Percentiles rank a stretch among this genome's conserved stretches.
These are phyloP conservation scores for Aulostomus chinensis DNA, from an alignment of 2,797 vertebrate genomes.

Conservation along the genomic window DNA sequence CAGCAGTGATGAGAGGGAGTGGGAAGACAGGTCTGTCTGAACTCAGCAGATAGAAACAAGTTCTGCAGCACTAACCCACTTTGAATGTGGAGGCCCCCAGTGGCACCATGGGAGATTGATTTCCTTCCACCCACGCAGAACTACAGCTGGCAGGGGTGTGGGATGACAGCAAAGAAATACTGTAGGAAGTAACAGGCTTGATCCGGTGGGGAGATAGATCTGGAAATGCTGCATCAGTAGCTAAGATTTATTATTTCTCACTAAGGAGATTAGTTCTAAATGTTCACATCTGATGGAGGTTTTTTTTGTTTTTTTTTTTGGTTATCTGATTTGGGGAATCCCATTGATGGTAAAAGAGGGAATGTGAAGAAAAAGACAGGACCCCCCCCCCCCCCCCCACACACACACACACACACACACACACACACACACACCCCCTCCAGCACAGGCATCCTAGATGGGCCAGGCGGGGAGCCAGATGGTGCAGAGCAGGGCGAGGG, in stretches of 20 bases:
- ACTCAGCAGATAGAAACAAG: constrained; percentile 38
- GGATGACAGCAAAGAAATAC: constrained; percentile 35
- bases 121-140: constrained; percentile 49
- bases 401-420: no score
- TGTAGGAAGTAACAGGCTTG: constrained; percentile 2
- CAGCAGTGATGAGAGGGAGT: constrained; percentile 13
- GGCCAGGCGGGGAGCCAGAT: constrained; percentile 79
- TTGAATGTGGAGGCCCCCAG: constrained; percentile 40
- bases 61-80: constrained; percentile 37
- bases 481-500: constrained; percentile 67
- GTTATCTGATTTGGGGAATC: constrained; percentile 48
- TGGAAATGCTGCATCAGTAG: constrained; percentile 29
- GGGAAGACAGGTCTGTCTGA: constrained; percentile 32
- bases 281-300: constrained; percentile 25
- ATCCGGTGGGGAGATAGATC: constrained; percentile 2
- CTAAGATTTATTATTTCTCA: constrained; percentile 1
- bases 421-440: not conserved
- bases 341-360: constrained; percentile 21
- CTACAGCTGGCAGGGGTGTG: constrained; percentile 43
- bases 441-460: constrained; percentile 64
- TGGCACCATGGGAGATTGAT: constrained; percentile 52
- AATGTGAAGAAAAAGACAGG: constrained; percentile 18
- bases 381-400: constrained; percentile 38
- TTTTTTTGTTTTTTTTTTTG: constrained; percentile 4
- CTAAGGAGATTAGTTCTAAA: constrained; percentile 12